phyloP scores from a whole-genome alignment of 1,140 invertebrate genomes.

The Dreissena rostriformis region DNA sequence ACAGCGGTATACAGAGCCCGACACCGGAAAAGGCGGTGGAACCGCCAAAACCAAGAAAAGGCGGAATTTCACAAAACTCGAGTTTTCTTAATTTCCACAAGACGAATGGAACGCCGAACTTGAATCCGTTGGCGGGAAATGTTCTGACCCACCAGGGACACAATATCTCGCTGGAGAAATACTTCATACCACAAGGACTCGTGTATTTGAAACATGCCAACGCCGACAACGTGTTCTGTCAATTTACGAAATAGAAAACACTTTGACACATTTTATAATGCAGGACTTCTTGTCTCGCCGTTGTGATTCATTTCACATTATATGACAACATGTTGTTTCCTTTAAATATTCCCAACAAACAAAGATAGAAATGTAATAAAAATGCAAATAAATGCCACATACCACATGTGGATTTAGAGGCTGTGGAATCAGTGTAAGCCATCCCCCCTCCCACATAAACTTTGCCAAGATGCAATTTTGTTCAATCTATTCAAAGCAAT shows the following conservation, averaged over 20 bases:
- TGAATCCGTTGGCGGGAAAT: slow-evolving; percentile 1
- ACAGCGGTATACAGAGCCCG: slow-evolving; percentile 28
- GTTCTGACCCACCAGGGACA: slow-evolving; percentile 45
- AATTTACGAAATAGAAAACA: slow-evolving; percentile 35
- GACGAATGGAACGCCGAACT: slow-evolving; percentile 23
- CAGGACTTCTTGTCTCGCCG: too few species aligned
- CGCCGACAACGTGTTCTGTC: slow-evolving; percentile 49
- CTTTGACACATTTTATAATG: too few species aligned
- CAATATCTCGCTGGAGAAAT: slow-evolving; percentile 47
- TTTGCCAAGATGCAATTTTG: too few species aligned
- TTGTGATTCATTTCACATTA: too few species aligned
- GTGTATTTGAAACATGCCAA: slow-evolving; percentile 47
- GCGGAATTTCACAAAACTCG: slow-evolving; percentile 40
- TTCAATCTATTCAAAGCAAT: too few species aligned
- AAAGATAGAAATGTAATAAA: too few species aligned
- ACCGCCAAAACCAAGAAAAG: slow-evolving; percentile 35
- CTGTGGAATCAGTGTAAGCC: too few species aligned
- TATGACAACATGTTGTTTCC: too few species aligned
- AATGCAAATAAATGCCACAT: too few species aligned
- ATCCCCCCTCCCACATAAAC: too few species aligned
- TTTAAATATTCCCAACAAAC: too few species aligned
- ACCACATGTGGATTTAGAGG: too few species aligned
- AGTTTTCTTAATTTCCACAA: slow-evolving; percentile 48
- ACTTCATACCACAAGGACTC: slow-evolving; percentile 39
- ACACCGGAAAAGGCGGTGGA: neutral